Evolutionary conservation across 1,140 invertebrate species (phyloP).

Genomic region (Meloidogyne hapla): DNA sequence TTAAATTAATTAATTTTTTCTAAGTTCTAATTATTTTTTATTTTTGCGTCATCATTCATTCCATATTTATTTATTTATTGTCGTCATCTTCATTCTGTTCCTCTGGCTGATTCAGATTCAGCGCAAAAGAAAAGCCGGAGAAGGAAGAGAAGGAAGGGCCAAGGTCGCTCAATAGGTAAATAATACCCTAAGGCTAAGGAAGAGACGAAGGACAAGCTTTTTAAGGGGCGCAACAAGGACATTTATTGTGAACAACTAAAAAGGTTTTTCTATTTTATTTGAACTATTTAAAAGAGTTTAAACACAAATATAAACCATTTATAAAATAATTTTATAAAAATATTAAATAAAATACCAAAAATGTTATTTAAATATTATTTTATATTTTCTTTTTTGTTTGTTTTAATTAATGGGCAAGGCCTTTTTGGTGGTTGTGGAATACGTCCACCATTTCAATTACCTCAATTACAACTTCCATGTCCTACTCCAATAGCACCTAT

Average conservation of each 20-base stretch:
- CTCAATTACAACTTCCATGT: conserved; percentile 17
- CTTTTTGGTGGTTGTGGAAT: conserved; percentile 19
- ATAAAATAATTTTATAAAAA: too few species aligned
- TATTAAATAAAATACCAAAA: too few species aligned
- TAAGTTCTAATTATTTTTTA: too few species aligned
- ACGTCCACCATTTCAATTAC: conserved; percentile 4
- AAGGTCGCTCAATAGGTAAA: conserved; percentile 6
- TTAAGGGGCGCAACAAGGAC: conserved; percentile 5
- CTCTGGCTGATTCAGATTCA: background rate
- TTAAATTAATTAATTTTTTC: too few species aligned
- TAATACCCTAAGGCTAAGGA: conserved; percentile 6
- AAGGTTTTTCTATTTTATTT: background rate
- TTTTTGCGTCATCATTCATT: background rate
- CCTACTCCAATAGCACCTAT: background rate
- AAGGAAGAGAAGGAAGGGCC: background rate
- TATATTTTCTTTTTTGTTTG: background rate
- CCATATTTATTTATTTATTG: background rate
- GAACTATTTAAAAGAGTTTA: conserved; percentile 3
- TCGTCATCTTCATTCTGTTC: background rate
- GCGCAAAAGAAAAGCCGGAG: conserved; percentile 9
- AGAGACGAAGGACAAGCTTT: conserved; percentile 1
- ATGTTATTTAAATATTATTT: conserved; percentile 7
- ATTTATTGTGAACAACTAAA: background rate
- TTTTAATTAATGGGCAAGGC: background rate
- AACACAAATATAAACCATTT: background rate